Evolutionary conservation across 2,113 vertebrate genomes (phyloP), one percentile per base, ranked within the genome.

Genomic region (Nothobranchius furzeri): DNA sequence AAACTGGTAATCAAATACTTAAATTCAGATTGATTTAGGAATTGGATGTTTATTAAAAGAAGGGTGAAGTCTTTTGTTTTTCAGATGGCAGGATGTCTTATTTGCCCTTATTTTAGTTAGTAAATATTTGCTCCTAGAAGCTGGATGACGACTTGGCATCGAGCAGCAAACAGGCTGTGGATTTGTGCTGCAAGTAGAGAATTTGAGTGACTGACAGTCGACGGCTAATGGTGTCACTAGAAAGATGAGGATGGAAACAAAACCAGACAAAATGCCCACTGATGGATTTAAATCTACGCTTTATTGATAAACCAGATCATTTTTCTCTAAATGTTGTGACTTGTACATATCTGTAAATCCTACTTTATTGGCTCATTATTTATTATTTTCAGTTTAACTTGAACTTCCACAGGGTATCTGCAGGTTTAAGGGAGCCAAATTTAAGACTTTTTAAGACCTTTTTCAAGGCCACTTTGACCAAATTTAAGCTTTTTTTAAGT

Each of bases 1-100:
- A 90, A 88, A 93, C 91, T 91, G 89, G 83, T 90, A 87, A 91
- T 92, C 89, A 92, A 91, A 90, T 85, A 87, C 87, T 91, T 90
- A 84, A 87, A 91, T 87, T 91, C 79, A 79, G 83, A 90, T 85
- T 89, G 86, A 90, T 88, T 89, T 79, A 81, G 85, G 82, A 85
- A 83, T 88, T 59, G 60, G 80, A 76, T 67, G 69, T 89, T 88
- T 84, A 85, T 88, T 85, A 88, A 88, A 88, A 83, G 81, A 72
- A 78, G 75, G 73, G 70, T 73, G 69, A 83, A 85, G 73, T 85
- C 72, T 84, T 86, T 88, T 85, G 74, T 85, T 83, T 85, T 78
- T 76, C 59, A 59, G 61, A 78, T 65, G 65, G 80, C 54, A 74
- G 79, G 81, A 89, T 74, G 82, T 80, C 75, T 64, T 64, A 79